These are phyloP conservation scores for Oreonectes daqikongensis DNA, from an alignment of 2,797 vertebrate species.

Conservation along the genomic window DNA sequence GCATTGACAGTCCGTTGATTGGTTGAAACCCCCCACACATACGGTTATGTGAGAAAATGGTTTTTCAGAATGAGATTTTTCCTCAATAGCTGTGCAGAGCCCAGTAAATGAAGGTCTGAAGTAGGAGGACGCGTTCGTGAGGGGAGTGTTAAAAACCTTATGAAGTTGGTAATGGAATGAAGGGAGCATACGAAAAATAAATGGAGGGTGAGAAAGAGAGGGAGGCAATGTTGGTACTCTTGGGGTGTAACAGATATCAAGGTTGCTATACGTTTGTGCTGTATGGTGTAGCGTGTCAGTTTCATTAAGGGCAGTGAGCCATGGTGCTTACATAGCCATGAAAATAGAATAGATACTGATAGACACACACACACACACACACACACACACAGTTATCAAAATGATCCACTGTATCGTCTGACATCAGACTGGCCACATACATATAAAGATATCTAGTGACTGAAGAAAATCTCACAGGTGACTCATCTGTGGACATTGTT, in stretches of 20 bases:
- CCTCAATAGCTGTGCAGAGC: slow-evolving; percentile 4
- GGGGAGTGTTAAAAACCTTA: slow-evolving; percentile 29
- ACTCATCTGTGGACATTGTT: neutral
- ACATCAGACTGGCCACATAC: neutral
- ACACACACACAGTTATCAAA: slow-evolving; percentile 3
- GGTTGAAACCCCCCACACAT: neutral
- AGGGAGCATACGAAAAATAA: slow-evolving; percentile 45
- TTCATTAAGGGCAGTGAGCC: slow-evolving; percentile 43
- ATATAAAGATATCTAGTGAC: neutral
- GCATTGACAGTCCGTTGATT: neutral
- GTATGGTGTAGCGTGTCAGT: slow-evolving; percentile 3
- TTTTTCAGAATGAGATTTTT: neutral
- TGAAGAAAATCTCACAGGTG: too few relatives aligned
- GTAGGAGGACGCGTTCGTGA: slow-evolving; percentile 18
- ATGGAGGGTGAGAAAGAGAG: slow-evolving; percentile 51
- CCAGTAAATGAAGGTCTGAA: slow-evolving; percentile 27
- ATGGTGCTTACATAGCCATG: slow-evolving; percentile 24
- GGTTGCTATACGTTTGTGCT: slow-evolving; percentile 17
- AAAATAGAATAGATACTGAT: slow-evolving; percentile 34
- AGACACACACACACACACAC: neutral
- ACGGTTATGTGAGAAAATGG: slow-evolving; percentile 12
- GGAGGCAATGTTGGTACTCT: slow-evolving; percentile 14
- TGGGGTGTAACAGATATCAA: slow-evolving; percentile 33
- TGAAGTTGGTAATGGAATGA: slow-evolving; percentile 36
- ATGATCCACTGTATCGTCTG: slow-evolving; percentile 18